Percentiles rank a stretch among this genome's conserved stretches.
These are phyloP conservation scores for Tauraco hartlaubi DNA, from an alignment of 2,797 vertebrate genomes.

Conservation along the genomic window DNA sequence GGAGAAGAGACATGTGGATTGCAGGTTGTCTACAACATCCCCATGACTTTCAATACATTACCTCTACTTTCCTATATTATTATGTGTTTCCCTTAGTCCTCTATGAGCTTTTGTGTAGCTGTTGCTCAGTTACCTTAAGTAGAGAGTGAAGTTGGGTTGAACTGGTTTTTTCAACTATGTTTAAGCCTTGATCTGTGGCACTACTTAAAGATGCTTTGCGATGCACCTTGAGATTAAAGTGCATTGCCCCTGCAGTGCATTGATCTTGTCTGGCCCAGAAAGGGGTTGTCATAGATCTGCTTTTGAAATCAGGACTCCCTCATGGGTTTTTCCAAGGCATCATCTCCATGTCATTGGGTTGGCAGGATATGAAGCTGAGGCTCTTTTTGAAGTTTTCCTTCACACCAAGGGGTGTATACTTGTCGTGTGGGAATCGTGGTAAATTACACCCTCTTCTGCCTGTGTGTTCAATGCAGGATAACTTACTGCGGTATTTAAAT, in stretches of 20 bases:
- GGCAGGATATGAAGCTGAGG: conserved; percentile 62
- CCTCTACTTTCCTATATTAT: neutral
- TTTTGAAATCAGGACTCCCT: conserved; percentile 62
- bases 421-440: neutral
- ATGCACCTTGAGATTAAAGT: conserved; percentile 64
- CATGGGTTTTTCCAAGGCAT: conserved; percentile 38
- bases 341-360: conserved; percentile 62
- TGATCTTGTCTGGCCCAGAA: conserved; percentile 58
- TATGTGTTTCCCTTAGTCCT: neutral
- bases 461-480: neutral
- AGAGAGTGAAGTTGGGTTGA: neutral
- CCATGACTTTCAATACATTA: neutral
- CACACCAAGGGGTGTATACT: conserved; percentile 36
- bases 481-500: neutral
- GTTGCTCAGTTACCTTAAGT: neutral
- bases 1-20: neutral
- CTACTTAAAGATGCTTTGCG: conserved; percentile 9
- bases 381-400: conserved; percentile 67
- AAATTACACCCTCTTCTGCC: neutral
- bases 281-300: conserved; percentile 58
- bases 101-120: neutral
- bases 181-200: conserved; percentile 18
- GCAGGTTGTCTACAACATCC: neutral
- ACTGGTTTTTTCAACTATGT: neutral
- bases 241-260: neutral